Conservation (phyloP, 2,888 invertebrate genomes). For the Abrostola triplasia region DNA sequence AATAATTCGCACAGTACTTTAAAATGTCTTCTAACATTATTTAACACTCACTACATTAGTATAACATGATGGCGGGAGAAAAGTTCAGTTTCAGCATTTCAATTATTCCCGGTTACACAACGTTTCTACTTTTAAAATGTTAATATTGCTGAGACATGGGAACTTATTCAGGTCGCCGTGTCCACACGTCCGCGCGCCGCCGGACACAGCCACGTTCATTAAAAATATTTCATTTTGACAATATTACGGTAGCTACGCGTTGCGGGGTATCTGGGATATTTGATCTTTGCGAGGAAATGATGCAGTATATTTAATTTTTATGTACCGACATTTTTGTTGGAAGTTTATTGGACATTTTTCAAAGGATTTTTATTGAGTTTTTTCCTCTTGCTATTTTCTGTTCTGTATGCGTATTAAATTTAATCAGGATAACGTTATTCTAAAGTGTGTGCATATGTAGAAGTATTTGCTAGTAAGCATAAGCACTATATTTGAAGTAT, state of each 20-base stretch:
- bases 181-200: slow-evolving; percentile 45
- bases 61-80: not conserved
- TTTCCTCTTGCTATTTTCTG: not conserved
- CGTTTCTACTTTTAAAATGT: slow-evolving; percentile 23
- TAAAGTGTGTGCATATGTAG: too few species aligned
- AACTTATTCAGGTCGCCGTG: slow-evolving; percentile 46
- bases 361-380: slow-evolving; percentile 14
- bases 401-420: not conserved
- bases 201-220: slow-evolving; percentile 55
- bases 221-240: slow-evolving; percentile 61
- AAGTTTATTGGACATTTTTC: slow-evolving; percentile 17
- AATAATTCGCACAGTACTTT: too few species aligned
- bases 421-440: too few species aligned
- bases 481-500: too few species aligned
- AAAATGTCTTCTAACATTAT: not conserved
- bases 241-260: slow-evolving; percentile 51
- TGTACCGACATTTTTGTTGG: slow-evolving; percentile 24
- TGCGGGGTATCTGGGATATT: slow-evolving; percentile 48
- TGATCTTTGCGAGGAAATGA: slow-evolving; percentile 45
- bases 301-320: slow-evolving; percentile 49
- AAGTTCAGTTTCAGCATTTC: not conserved
- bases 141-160: slow-evolving; percentile 53
- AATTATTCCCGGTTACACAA: not conserved
- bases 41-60: not conserved
- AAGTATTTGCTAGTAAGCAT: too few species aligned